Evolutionary conservation across 1,140 invertebrate genomes (phyloP).

Genomic region (Pomacea maculata): DNA sequence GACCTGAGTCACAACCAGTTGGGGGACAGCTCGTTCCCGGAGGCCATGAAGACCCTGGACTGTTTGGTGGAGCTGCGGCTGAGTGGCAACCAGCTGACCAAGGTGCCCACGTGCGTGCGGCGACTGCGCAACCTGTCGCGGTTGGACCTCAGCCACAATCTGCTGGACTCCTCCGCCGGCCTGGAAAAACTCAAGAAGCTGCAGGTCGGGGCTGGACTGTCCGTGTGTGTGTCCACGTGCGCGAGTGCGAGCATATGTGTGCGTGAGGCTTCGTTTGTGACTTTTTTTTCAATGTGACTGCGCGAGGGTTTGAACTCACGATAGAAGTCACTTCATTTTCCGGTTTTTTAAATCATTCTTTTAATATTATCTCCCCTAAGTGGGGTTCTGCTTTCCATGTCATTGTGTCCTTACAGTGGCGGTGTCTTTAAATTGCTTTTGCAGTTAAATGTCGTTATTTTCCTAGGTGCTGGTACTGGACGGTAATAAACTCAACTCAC

Average conservation of each 20-base stretch:
- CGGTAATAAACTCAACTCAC: slow-evolving; percentile 50
- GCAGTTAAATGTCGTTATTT: background rate
- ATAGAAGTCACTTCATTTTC: no score
- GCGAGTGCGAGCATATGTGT: background rate
- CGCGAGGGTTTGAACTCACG: no score
- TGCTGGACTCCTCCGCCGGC: slow-evolving; percentile 48
- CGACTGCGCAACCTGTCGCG: slow-evolving; percentile 49
- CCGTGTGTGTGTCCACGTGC: background rate
- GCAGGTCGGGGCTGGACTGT: slow-evolving; percentile 20
- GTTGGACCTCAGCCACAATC: slow-evolving; percentile 53
- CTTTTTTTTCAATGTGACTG: background rate
- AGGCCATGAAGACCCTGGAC: slow-evolving; percentile 48
- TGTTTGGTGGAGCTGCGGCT: slow-evolving; percentile 54
- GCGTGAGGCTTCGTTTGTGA: background rate
- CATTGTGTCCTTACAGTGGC: no score
- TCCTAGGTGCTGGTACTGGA: slow-evolving; percentile 50
- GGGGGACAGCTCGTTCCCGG: slow-evolving; percentile 49
- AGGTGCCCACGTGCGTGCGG: slow-evolving; percentile 44
- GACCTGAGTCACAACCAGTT: slow-evolving; percentile 57
- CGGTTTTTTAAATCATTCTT: no score
- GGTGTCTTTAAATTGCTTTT: no score
- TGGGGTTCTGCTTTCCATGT: no score
- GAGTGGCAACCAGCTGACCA: slow-evolving; percentile 52
- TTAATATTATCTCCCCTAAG: no score
- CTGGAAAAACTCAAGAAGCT: slow-evolving; percentile 53